Evolutionary conservation across 2,113 vertebrate genomes (phyloP).

Genomic region (Notarius lentiginosus): DNA sequence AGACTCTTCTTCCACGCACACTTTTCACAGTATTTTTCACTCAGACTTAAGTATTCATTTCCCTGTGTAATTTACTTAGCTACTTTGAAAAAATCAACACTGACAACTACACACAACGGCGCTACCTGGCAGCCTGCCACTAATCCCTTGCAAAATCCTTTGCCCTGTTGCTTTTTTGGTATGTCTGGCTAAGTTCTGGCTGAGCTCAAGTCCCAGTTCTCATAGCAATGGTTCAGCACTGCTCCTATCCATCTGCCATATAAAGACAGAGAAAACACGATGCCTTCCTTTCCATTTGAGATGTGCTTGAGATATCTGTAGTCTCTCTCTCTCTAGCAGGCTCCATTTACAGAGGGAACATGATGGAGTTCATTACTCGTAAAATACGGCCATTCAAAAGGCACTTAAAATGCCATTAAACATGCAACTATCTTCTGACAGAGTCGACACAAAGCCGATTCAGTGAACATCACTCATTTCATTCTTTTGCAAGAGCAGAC

Average conservation of each 20-base stretch:
- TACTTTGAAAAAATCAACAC: too few relatives aligned
- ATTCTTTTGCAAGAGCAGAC: slow-evolving; percentile 53
- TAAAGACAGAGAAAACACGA: neutral
- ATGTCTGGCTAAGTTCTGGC: too few relatives aligned
- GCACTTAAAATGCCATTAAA: slow-evolving; percentile 12
- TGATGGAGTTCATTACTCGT: slow-evolving; percentile 16
- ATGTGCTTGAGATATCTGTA: neutral
- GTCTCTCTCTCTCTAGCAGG: slow-evolving; percentile 5
- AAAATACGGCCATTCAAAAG: slow-evolving; percentile 22
- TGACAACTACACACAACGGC: too few relatives aligned
- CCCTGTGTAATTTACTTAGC: too few relatives aligned
- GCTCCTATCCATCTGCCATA: neutral
- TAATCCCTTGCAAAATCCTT: too few relatives aligned
- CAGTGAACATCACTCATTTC: slow-evolving; percentile 51
- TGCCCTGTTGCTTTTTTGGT: too few relatives aligned
- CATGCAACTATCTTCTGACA: slow-evolving; percentile 12
- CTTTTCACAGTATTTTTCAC: too few relatives aligned
- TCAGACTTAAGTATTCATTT: too few relatives aligned
- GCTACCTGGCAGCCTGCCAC: too few relatives aligned
- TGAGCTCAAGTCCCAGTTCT: too few relatives aligned
- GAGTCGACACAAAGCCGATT: slow-evolving; percentile 26
- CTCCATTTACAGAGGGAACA: slow-evolving; percentile 5
- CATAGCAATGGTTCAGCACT: too few relatives aligned
- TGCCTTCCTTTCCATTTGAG: neutral
- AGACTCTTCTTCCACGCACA: too few relatives aligned